Evolutionary conservation across 2,797 vertebrate genomes (phyloP).

Genomic region (Neostethus bicornis): DNA sequence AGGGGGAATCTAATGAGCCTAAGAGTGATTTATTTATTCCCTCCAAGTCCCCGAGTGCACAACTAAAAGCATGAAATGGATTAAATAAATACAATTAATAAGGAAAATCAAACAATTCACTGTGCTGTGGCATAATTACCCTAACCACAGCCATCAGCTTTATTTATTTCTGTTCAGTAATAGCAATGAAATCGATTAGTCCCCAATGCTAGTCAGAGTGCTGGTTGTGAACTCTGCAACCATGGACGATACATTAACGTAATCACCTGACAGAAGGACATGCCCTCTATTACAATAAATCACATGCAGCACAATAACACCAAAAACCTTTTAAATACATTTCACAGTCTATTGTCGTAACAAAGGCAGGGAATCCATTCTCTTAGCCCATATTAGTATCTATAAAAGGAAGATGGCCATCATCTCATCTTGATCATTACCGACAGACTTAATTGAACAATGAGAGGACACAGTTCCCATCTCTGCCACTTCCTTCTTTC

Average conservation of each 20-base stretch:
- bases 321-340: constrained; percentile 43
- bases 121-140: constrained; percentile 82
- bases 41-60: constrained; percentile 79
- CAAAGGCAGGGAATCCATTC: constrained; percentile 38
- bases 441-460: constrained; percentile 88
- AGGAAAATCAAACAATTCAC: constrained; percentile 83
- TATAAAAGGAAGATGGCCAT: constrained; percentile 76
- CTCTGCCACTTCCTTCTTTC: constrained; percentile 37
- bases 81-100: constrained; percentile 89
- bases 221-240: constrained; percentile 72
- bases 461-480: constrained; percentile 90
- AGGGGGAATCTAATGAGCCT: constrained; percentile 83
- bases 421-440: constrained; percentile 82
- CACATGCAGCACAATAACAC: constrained; percentile 48
- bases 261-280: constrained; percentile 69
- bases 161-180: constrained; percentile 83
- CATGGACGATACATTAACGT: constrained; percentile 69
- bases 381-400: constrained; percentile 69
- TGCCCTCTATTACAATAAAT: constrained; percentile 63
- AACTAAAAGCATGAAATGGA: constrained; percentile 86
- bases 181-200: constrained; percentile 82
- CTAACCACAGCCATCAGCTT: constrained; percentile 80
- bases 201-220: constrained; percentile 72
- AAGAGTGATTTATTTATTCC: constrained; percentile 83
- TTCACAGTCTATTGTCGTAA: constrained; percentile 27